Conservation (phyloP, 2,797 vertebrate genomes). For the Hydrolagus colliei region DNA sequence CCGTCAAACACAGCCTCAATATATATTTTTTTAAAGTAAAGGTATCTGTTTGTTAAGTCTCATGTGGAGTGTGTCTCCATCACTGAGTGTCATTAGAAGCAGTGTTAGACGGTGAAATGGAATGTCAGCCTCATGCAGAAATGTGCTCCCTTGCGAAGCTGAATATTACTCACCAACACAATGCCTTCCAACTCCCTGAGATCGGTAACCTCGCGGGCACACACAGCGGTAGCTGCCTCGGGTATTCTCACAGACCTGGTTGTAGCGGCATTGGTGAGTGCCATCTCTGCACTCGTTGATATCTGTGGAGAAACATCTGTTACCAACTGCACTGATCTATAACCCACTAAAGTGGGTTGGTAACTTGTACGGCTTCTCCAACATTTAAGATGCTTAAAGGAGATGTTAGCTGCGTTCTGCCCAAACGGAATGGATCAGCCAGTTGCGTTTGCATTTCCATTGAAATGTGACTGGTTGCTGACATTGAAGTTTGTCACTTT, state of each 20-base stretch:
- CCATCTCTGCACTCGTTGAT: constrained; percentile 86
- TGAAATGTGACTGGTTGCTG: neutral
- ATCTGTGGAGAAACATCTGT: constrained; percentile 57
- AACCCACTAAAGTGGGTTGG: neutral
- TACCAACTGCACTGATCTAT: neutral
- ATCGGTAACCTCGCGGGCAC: constrained; percentile 79
- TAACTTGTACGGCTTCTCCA: too few relatives aligned
- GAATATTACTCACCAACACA: constrained; percentile 73
- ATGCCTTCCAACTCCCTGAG: constrained; percentile 74
- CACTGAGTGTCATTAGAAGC: too few relatives aligned
- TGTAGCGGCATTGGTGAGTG: constrained; percentile 85
- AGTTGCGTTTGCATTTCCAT: neutral
- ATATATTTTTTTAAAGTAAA: too few relatives aligned
- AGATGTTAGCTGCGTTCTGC: neutral
- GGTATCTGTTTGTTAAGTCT: too few relatives aligned
- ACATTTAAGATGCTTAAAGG: neutral
- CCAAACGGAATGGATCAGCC: neutral
- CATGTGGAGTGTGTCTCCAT: too few relatives aligned
- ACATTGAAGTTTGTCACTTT: neutral
- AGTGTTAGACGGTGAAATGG: too few relatives aligned
- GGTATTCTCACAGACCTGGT: constrained; percentile 91
- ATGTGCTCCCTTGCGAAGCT: neutral
- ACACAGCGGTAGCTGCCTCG: constrained; percentile 84
- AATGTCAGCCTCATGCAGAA: neutral
- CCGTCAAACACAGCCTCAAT: too few relatives aligned